These are phyloP conservation scores for Globia sparganii DNA, from an alignment of 2,888 invertebrate genomes.

Conservation along the genomic window DNA sequence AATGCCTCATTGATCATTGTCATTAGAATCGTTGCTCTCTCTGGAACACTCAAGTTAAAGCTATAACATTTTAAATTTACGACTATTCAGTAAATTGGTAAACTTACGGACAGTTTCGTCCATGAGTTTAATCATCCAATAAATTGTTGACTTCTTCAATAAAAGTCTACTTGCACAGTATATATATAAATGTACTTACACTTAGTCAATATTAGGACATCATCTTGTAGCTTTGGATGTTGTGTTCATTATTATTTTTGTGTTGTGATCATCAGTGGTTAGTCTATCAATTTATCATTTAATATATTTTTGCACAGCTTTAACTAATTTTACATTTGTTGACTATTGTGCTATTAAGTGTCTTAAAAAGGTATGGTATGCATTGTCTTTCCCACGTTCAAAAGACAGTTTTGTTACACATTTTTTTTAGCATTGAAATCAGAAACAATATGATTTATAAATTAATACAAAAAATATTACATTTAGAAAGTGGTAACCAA, in stretches of 20 bases:
- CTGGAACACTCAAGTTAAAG: conserved; percentile 7
- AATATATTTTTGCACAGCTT: conserved; percentile 1
- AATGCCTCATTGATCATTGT: conserved; percentile 35
- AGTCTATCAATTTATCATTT: background rate
- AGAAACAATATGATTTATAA: background rate
- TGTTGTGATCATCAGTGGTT: conserved; percentile 12
- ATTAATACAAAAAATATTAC: background rate
- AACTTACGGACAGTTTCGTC: conserved; percentile 6
- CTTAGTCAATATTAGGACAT: background rate
- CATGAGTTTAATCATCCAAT: background rate
- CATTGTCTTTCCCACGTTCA: background rate
- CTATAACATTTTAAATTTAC: background rate
- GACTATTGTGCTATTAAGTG: conserved; percentile 3
- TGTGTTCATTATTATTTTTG: background rate
- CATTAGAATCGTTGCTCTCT: conserved; percentile 13
- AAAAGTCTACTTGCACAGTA: background rate
- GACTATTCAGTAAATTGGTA: conserved; percentile 14
- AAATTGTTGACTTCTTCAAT: background rate
- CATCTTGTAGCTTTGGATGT: background rate
- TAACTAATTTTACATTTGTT: background rate
- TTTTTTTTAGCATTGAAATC: background rate
- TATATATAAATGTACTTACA: background rate
- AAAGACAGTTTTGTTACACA: background rate
- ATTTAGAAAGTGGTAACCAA: background rate
- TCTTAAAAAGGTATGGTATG: background rate